Evolutionary conservation across 2,888 invertebrate genomes (phyloP).

Genomic region (Netelia fuscicornis): DNA sequence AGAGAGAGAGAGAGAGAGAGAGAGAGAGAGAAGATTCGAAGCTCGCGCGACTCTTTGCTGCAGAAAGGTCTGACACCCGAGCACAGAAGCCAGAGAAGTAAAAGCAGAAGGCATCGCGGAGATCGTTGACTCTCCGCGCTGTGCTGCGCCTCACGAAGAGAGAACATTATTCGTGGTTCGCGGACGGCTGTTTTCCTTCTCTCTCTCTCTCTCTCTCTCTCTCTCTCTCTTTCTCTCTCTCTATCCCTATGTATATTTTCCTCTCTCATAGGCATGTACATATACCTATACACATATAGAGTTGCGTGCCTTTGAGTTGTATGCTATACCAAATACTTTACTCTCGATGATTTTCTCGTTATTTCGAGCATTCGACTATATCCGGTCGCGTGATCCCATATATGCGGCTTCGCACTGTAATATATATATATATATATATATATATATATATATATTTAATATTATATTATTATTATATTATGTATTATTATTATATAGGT

Average conservation of each 20-base stretch:
- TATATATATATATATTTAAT: background rate
- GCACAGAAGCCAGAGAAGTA: constrained; percentile 61
- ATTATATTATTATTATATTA: too few species aligned
- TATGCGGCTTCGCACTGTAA: constrained; percentile 26
- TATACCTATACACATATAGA: background rate
- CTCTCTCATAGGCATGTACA: background rate
- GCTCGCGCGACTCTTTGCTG: constrained; percentile 56
- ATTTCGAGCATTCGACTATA: constrained; percentile 67
- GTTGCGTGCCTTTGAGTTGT: constrained; percentile 40
- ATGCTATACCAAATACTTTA: constrained; percentile 51
- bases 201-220: too few species aligned
- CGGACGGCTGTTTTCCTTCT: constrained; percentile 33
- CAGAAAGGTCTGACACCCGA: constrained; percentile 58
- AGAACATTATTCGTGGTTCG: constrained; percentile 42
- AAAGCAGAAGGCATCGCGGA: constrained; percentile 63
- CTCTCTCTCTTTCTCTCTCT: too few species aligned
- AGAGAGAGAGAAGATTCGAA: constrained; percentile 35
- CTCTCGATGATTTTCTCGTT: constrained; percentile 66
- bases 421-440: background rate
- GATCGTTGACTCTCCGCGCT: constrained; percentile 67
- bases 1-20: constrained; percentile 31
- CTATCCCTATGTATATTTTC: constrained; percentile 17
- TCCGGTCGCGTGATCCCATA: constrained; percentile 64
- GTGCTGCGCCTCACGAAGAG: constrained; percentile 54
- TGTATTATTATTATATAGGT: too few species aligned